Conservation (phyloP, 2,113 vertebrate genomes). For the Hemichromis elongatus region DNA sequence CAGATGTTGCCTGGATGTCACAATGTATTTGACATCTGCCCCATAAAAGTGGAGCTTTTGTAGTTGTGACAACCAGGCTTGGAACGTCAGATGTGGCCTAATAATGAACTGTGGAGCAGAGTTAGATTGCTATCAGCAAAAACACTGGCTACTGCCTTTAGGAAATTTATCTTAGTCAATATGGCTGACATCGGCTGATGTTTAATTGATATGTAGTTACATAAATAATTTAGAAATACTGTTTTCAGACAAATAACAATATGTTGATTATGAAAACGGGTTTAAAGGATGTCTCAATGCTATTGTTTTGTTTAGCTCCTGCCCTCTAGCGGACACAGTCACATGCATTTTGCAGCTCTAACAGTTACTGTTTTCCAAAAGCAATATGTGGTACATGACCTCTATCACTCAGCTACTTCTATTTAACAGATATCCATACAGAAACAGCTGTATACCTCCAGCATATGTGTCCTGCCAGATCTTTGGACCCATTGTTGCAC, state of each 20-base stretch:
- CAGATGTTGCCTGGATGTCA: neutral
- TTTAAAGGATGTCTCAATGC: neutral
- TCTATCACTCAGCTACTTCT: neutral
- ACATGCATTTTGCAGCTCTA: neutral
- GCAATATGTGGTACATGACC: neutral
- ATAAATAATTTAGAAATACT: neutral
- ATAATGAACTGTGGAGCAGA: neutral
- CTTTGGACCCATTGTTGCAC: neutral
- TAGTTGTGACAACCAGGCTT: neutral
- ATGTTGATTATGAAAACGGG: neutral
- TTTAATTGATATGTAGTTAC: neutral
- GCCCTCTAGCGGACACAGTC: neutral
- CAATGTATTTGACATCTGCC: neutral
- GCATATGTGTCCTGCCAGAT: constrained; percentile 35
- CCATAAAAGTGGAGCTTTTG: neutral
- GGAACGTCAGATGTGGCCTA: neutral
- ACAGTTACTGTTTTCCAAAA: neutral
- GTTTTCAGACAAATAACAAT: neutral
- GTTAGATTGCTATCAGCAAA: neutral
- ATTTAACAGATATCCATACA: neutral
- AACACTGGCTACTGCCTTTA: neutral
- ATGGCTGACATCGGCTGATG: neutral
- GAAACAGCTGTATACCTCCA: constrained; percentile 14
- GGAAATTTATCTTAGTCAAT: neutral
- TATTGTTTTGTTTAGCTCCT: neutral